Base-by-base conservation (phyloP, 2,797 vertebrate genomes). In the Brachymystax lenok region DNA sequence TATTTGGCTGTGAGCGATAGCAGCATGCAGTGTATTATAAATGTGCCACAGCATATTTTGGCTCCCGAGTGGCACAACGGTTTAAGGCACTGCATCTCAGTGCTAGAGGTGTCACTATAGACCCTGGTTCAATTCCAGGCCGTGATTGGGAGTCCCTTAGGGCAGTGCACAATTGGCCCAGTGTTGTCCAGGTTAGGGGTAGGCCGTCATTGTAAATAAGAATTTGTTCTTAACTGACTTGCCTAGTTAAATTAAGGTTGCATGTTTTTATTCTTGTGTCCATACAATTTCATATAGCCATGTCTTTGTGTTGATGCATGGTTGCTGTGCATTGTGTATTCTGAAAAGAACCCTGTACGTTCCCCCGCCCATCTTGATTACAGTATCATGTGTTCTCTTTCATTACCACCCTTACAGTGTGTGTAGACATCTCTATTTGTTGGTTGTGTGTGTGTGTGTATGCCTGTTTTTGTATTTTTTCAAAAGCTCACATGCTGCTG, bases 401-500 rank as follows among this genome's bases (percentile, higher is more conserved):
- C 56, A 61, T 61, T 21, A 24, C 56, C 56, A 61, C 56, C 56
- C 16, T 7, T 21, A 5, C n/a, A 3, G 24, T 61, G 28, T 40
- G 40, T 46, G 61, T n/a, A 16, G n/a, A 7, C 5, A n/a, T 69
- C 5, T 40, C 33, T 21, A n/a, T 46, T 5, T 46, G 68, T 69
- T 7, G n/a, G 64, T 50, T 5, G 72, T 4, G 51, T n/a, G 72
- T 5, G 51, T 16, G 27, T 71, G 56, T 74, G 69, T 71, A 67
- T 81, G 75, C 82, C 77, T 77, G 56, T 33, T 51, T 79, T 66
- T 73, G 64, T 33, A 54, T 71, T 10, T 40, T 40, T 46, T 13
- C 10, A 40, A 40, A 19, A 2, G 68, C 30, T 40, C n/a, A 10
- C n/a, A 46, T 46, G 35, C n/a, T n/a, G 68, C 19, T 19, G 33